Evolutionary conservation across 2,797 vertebrate genomes (phyloP), one percentile per base, ranked within the genome.

Genomic region (Falco cherrug): DNA sequence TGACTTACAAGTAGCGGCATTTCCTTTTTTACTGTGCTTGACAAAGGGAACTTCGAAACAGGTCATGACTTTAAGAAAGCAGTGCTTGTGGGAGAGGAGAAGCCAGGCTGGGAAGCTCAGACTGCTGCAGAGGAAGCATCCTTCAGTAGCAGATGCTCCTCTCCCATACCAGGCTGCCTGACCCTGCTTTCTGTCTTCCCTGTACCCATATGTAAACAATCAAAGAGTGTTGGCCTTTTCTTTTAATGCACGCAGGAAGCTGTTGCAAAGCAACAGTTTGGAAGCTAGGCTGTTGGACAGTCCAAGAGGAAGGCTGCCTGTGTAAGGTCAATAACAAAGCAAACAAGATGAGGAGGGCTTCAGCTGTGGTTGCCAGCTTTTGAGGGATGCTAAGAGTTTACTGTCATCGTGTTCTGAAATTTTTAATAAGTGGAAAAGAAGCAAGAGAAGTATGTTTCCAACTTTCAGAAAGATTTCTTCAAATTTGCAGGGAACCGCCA

Each of bases 11-110:
- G 69, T 61, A 68, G 57, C 0, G 0, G 21, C 41, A 70, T 94
- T 95, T 92, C 87, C 84, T 89, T 87, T 93, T 92, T 77, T 33
- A 24, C 64, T 65, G 75, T 31, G 60, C 78, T 89, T 53, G 45
- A 94, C 89, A 89, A 92, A 64, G 39, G 69, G 50, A 89, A 78
- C 65, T 91, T 92, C 86, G 68, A 90, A 92, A 56, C 45, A 89
- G 86, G 84, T 87, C 88, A 8, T n/a, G 71, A 69, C 53, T 80
- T 84, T 18, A 84, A 79, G 71, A 76, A 92, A 54, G 25, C 4
- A 28, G 60, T 10, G 15, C n/a, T 71, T 59, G 35, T 56, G 69
- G 48, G 56, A 91, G 48, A 63, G 70, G 56, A 91, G 74, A 63
- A 89, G 39, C 28, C 31, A 16, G 41, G 19, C 16, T 74, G 56